Evolutionary conservation across 2,888 invertebrate genomes (phyloP), one percentile per base, ranked within the genome.

Genomic region (Panzeria rudis): DNA sequence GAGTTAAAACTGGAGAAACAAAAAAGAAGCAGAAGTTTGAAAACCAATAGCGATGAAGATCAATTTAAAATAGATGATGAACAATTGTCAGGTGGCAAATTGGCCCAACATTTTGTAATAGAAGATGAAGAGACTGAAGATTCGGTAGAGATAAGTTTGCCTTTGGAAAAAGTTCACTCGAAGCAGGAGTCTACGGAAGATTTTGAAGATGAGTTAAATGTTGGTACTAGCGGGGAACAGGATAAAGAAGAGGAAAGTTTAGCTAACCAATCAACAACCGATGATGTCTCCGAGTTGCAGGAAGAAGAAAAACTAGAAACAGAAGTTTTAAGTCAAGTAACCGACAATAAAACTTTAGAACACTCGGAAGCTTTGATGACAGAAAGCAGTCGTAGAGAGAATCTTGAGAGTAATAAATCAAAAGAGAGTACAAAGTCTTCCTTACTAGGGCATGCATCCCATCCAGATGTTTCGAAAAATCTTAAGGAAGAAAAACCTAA

Each of bases 201-300:
- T 2, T 52, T 20, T 20, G 77, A 78, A 25, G 13, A 44, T 59
- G 87, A 88, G 2, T 52, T 69, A 1, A 54, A 84, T 72, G 20
- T 56, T n/a, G 32, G 17, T 66, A 35, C n/a, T 17, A 41, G 35
- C 11, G 47, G 15, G 6, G 52, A 52, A 11, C 61, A 82, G 8
- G 75, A 66, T 2, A 79, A 86, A 6, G 82, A 87, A 2, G 87
- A 88, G 1, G 73, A 87, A 3, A 91, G 91, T 69, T 82, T 90
- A 80, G 90, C 89, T 52, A 92, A 92, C 80, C 91, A 93, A 83
- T 91, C 91, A 82, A 92, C 93, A 25, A 89, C 92, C 2, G 90
- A 92, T 82, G 92, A 93, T 87, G 91, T 92, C 0, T 92, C 92
- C 0, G 93, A 93, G 23, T 87, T 92, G 17, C 87, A 83, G 3